Evolutionary conservation across 2,888 invertebrate genomes (phyloP).

Genomic region (Scotopteryx bipunctaria): DNA sequence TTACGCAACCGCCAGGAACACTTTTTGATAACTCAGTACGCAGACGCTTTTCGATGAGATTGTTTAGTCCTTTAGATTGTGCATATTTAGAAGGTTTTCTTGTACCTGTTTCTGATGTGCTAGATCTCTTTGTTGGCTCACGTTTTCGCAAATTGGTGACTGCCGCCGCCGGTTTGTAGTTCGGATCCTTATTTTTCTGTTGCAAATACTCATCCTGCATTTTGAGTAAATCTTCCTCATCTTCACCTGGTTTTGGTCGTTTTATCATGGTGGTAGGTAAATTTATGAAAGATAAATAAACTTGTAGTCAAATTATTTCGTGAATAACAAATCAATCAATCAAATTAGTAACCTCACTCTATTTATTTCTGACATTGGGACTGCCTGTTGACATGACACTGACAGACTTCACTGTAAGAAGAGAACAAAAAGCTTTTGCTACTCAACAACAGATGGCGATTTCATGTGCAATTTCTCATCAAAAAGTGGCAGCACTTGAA

Average conservation of each 20-base stretch:
- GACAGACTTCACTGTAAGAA: too few species aligned
- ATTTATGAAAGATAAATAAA: constrained; percentile 14
- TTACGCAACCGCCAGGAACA: constrained; percentile 31
- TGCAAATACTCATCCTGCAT: constrained; percentile 88
- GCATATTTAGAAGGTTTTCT: constrained; percentile 74
- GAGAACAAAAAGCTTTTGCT: too few species aligned
- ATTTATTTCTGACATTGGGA: background rate
- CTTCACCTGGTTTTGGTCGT: constrained; percentile 87
- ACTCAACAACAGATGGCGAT: background rate
- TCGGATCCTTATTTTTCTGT: constrained; percentile 79
- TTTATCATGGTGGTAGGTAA: constrained; percentile 83
- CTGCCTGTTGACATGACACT: background rate
- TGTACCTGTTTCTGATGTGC: constrained; percentile 34
- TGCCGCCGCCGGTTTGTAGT: constrained; percentile 85
- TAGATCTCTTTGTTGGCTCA: constrained; percentile 52
- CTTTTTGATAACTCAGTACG: constrained; percentile 46
- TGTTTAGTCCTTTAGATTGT: constrained; percentile 61
- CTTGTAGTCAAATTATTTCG: too few species aligned
- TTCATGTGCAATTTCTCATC: background rate
- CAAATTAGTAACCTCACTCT: too few species aligned
- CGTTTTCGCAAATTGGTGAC: constrained; percentile 72
- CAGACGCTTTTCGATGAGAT: constrained; percentile 68
- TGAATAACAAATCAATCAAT: too few species aligned
- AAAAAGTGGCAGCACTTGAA: too few species aligned
- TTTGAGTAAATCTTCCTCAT: constrained; percentile 88